Evolutionary conservation across 2,113 vertebrate genomes (phyloP), one percentile per base, ranked within the genome.

Genomic region (Notothenia coriiceps): DNA sequence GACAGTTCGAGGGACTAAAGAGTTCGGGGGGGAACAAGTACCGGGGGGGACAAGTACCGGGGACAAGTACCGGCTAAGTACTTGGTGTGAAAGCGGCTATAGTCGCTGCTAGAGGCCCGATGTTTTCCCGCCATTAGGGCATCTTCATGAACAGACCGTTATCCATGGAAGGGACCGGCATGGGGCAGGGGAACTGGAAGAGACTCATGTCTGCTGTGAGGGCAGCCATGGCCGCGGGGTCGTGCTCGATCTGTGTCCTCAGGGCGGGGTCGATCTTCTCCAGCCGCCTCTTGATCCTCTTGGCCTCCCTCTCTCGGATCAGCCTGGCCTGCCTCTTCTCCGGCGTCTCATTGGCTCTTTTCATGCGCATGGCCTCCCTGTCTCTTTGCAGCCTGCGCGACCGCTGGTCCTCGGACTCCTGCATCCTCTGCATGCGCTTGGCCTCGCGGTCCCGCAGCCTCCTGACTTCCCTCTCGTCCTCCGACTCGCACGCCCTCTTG

Each of bases 261-360:
- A 99, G 93, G 85, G 97, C 96, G 49, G 98, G 97, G 94, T 99
- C 98, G 90, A 99, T 98, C 94, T 99, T 99, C 92, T 99, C 98
- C 84, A 99, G 91, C 54, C 97, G 94, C 7, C 98, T 93, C 84
- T 99, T 99, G 65, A 99, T 96, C 89, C 98, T 87, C 94, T 99
- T 99, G 35, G 98, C 98, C 88, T 99, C 98, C 0, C 98, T 93
- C 88, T 99, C 98, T 1, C 98, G 96, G 80, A 99, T 95, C 46
- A 99, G 96, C 89, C 98, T 93, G 0, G 97, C 97, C 82, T 99
- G 98, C 44, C 98, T 92, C 89, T 98, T 99, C 91, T 99, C 98
- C 0, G 98, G 98, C 6, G 98, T 98, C 92, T 99, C 98, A 0
- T 97, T 99, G 61, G 98, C 98, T 0, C 98, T 95, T 78, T 99